A percentile compares a stretch with the other conserved stretches of the same genome.
These are phyloP conservation scores for Triplophysa tibetana DNA, from an alignment of 2,113 vertebrate genomes.

Conservation along the genomic window DNA sequence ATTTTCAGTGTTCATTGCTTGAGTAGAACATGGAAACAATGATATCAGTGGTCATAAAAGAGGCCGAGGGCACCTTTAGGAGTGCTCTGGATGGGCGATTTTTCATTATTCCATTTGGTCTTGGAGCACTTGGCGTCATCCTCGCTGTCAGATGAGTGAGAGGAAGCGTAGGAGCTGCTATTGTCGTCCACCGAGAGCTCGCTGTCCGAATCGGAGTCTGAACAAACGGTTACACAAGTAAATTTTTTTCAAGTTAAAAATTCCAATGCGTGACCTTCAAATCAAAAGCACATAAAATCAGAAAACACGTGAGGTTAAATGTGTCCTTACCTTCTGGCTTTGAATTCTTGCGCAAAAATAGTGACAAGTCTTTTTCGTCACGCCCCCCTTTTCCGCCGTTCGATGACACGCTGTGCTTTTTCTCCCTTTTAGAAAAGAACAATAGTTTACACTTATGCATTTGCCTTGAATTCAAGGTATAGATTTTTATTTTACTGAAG, in stretches of 20 bases:
- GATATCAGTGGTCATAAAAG: neutral
- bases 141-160: slow-evolving; percentile 83
- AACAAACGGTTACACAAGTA: neutral
- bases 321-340: slow-evolving; percentile 69
- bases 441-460: neutral
- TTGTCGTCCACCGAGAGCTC: slow-evolving; percentile 84
- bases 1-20: no score
- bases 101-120: slow-evolving; percentile 77
- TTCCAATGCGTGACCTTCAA: neutral
- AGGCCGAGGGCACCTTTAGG: slow-evolving; percentile 76
- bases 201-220: slow-evolving; percentile 85
- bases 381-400: slow-evolving; percentile 62
- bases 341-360: slow-evolving; percentile 70
- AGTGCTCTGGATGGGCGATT: slow-evolving; percentile 77
- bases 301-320: neutral
- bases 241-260: no score
- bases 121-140: slow-evolving; percentile 67
- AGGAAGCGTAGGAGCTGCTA: slow-evolving; percentile 85
- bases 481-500: no score
- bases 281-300: neutral
- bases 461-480: no score
- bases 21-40: no score
- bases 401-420: slow-evolving; percentile 77
- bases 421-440: slow-evolving; percentile 51
- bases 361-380: slow-evolving; percentile 72